Conservation (phyloP, 2,113 vertebrate genomes). For the Megalops atlanticus region DNA sequence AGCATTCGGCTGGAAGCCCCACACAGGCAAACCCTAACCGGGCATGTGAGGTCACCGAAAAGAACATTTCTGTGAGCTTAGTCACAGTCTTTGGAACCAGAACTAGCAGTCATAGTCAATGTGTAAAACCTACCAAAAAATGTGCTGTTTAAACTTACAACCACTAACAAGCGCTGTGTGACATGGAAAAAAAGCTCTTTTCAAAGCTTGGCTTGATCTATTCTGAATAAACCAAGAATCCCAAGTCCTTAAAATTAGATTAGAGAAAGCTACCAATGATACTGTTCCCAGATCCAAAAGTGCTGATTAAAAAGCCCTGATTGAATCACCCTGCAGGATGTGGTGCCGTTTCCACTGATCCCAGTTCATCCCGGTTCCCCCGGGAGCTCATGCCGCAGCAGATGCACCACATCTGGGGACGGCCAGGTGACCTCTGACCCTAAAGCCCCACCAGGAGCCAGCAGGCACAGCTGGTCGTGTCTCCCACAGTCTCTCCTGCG, state of each 20-base stretch:
- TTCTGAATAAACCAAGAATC: background rate
- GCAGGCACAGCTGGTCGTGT: background rate
- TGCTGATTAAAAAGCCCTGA: background rate
- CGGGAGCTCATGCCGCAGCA: background rate
- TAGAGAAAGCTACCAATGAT: background rate
- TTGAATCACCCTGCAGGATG: background rate
- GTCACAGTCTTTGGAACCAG: background rate
- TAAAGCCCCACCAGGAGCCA: background rate
- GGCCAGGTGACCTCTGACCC: conserved; percentile 8
- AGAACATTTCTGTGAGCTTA: background rate
- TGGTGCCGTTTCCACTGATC: background rate
- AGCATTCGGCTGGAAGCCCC: background rate
- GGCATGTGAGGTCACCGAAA: background rate
- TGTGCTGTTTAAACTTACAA: background rate
- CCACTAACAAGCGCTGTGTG: background rate
- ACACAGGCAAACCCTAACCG: background rate
- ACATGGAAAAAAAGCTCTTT: background rate
- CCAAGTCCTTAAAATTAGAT: background rate
- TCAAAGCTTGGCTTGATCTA: background rate
- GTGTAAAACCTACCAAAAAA: conserved; percentile 11
- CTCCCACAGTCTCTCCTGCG: background rate
- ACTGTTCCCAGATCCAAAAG: background rate
- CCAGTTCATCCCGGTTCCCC: conserved; percentile 1
- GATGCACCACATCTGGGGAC: background rate
- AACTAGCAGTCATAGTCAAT: background rate